Percentiles rank a stretch among this genome's conserved stretches.
phyloP scores from a whole-genome alignment of 1,140 invertebrate genomes.

The Anthonomus grandis region DNA sequence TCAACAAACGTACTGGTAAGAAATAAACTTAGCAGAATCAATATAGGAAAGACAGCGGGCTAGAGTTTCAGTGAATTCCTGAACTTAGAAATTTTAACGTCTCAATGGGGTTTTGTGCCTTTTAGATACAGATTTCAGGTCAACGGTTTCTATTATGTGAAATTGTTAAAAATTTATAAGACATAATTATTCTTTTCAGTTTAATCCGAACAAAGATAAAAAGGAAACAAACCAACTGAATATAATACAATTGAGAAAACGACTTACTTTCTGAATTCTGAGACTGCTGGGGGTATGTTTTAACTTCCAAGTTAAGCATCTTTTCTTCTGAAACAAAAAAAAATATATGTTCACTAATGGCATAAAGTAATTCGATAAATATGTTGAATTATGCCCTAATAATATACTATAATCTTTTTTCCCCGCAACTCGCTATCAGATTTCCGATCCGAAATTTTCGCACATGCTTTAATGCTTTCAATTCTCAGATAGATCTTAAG shows the following conservation, averaged over 20 bases:
- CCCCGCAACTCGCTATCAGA: not conserved
- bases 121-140: not conserved
- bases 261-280: conserved; percentile 16
- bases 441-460: not conserved
- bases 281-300: conserved; percentile 16
- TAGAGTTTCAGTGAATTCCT: not conserved
- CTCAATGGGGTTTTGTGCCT: not conserved
- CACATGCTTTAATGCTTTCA: conserved; percentile 11
- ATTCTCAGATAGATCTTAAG: conserved; percentile 11
- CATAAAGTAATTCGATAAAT: not conserved
- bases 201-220: not conserved
- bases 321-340: conserved; percentile 21
- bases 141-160: not conserved
- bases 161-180: not conserved
- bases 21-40: conserved; percentile 13
- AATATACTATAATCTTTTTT: not conserved
- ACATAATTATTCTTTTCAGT: not conserved
- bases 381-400: not conserved
- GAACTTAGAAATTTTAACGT: not conserved
- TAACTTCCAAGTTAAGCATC: conserved; percentile 22
- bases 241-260: conserved; percentile 8
- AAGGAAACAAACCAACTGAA: conserved; percentile 1
- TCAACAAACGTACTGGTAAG: conserved; percentile 8
- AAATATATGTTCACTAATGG: not conserved
- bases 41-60: conserved; percentile 7